Evolutionary conservation across 2,888 invertebrate genomes (phyloP).

Genomic region (Euclidia mi): DNA sequence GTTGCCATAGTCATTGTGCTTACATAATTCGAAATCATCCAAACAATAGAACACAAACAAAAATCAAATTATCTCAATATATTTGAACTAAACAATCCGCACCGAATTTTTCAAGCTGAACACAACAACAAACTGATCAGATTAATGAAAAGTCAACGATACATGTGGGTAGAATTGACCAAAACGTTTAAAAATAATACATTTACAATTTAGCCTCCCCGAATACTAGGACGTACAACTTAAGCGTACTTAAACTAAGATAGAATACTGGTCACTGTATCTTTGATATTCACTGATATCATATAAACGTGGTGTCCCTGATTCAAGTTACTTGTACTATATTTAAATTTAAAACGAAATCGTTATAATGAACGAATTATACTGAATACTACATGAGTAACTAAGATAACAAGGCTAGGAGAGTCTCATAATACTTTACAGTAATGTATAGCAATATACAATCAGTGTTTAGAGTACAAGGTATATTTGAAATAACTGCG

Average conservation of each 20-base stretch:
- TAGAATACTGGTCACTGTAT: slow-evolving; percentile 54
- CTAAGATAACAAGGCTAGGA: neutral
- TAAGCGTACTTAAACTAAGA: slow-evolving; percentile 47
- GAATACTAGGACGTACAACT: slow-evolving; percentile 34
- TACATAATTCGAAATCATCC: slow-evolving; percentile 23
- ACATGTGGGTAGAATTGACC: slow-evolving; percentile 4
- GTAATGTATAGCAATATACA: slow-evolving; percentile 6
- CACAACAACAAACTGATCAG: slow-evolving; percentile 20
- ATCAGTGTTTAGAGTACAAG: neutral
- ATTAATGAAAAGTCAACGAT: too few species aligned
- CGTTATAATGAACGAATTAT: neutral
- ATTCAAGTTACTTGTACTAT: slow-evolving; percentile 29
- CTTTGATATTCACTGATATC: slow-evolving; percentile 30
- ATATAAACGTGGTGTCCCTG: slow-evolving; percentile 13
- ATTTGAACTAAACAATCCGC: slow-evolving; percentile 39
- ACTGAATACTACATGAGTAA: neutral
- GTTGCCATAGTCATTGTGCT: slow-evolving; percentile 44
- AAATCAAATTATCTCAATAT: slow-evolving; percentile 20
- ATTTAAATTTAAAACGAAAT: slow-evolving; percentile 17
- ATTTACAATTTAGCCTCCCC: slow-evolving; percentile 17
- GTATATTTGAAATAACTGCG: neutral
- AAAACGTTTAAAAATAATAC: neutral
- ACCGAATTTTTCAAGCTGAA: slow-evolving; percentile 24
- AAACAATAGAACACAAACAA: slow-evolving; percentile 23
- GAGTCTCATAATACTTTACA: slow-evolving; percentile 3